Percentiles rank a stretch among this genome's conserved stretches.
These are phyloP conservation scores for Cyclura pinguis DNA, from an alignment of 2,797 vertebrate genomes.

Conservation along the genomic window DNA sequence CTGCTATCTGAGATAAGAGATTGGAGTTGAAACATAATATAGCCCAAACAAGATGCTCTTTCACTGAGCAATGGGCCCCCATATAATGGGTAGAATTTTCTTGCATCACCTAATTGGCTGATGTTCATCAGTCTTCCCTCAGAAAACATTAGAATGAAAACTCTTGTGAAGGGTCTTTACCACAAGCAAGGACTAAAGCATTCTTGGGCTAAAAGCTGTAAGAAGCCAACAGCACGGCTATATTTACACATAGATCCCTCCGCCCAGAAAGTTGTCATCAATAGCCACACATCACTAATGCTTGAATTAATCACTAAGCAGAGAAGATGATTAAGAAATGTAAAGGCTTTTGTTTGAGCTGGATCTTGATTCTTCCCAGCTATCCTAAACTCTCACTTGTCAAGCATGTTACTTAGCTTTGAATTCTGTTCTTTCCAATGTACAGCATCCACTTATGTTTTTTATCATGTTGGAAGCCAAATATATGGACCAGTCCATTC, in stretches of 20 bases:
- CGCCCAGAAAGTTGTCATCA: not conserved
- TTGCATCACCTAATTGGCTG: conserved; percentile 20
- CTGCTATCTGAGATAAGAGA: not conserved
- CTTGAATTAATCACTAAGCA: conserved; percentile 40
- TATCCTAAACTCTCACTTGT: not conserved
- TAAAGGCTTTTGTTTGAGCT: not conserved
- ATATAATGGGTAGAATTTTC: not conserved
- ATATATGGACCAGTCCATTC: not conserved
- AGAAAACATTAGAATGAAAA: conserved; percentile 23
- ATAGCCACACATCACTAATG: conserved; percentile 10
- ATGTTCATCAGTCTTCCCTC: not conserved
- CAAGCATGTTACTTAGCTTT: not conserved
- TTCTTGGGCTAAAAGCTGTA: conserved; percentile 2
- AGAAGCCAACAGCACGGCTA: conserved; percentile 5
- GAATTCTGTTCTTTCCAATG: not conserved
- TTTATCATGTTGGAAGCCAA: not conserved
- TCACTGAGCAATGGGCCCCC: not conserved
- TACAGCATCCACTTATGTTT: not conserved
- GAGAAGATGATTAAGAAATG: conserved; percentile 20
- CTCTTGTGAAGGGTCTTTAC: conserved; percentile 35
- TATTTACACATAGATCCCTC: conserved; percentile 17
- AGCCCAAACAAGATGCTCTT: not conserved
- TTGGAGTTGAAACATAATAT: not conserved
- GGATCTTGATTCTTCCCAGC: conserved; percentile 27
- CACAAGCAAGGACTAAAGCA: conserved; percentile 35